Percentiles rank a stretch among this genome's conserved stretches.
phyloP scores from a whole-genome alignment of 2,113 vertebrate genomes.

The Alethe diademata region DNA sequence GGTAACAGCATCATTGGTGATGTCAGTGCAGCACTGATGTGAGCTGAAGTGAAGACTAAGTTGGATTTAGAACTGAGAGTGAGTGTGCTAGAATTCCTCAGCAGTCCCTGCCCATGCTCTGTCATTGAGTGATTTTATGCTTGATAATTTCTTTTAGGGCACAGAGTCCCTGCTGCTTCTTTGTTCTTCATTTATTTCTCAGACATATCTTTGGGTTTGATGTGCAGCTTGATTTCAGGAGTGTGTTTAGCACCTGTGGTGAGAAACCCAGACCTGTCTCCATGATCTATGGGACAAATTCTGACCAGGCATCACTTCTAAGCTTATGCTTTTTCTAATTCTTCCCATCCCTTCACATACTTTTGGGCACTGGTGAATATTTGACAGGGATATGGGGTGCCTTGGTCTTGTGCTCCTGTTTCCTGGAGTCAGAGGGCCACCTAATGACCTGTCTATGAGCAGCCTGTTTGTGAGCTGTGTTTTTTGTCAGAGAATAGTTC shows the following conservation, averaged over 20 bases:
- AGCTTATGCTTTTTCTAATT: background rate
- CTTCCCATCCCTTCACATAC: background rate
- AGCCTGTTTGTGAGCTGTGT: background rate
- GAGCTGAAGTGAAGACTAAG: background rate
- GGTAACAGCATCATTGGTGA: background rate
- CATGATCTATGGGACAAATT: fast-evolving
- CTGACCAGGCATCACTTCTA: background rate
- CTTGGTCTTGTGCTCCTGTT: background rate
- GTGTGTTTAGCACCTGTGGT: background rate
- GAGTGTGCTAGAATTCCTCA: background rate
- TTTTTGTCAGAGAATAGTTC: background rate
- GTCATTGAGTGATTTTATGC: background rate
- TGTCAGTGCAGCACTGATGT: background rate
- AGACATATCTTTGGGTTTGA: background rate
- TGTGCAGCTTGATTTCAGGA: background rate
- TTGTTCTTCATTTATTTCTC: background rate
- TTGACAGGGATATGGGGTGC: background rate
- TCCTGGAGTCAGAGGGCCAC: constrained; percentile 49
- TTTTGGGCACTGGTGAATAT: background rate
- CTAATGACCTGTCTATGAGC: background rate
- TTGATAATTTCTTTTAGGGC: background rate
- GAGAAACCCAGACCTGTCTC: background rate
- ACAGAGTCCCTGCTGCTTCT: too few species aligned
- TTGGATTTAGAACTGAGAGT: background rate
- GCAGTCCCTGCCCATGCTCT: fast-evolving